Evolutionary conservation across 2,888 invertebrate species (phyloP), one percentile per base, ranked within the genome.

Genomic region (Ennomos fuscantarius): DNA sequence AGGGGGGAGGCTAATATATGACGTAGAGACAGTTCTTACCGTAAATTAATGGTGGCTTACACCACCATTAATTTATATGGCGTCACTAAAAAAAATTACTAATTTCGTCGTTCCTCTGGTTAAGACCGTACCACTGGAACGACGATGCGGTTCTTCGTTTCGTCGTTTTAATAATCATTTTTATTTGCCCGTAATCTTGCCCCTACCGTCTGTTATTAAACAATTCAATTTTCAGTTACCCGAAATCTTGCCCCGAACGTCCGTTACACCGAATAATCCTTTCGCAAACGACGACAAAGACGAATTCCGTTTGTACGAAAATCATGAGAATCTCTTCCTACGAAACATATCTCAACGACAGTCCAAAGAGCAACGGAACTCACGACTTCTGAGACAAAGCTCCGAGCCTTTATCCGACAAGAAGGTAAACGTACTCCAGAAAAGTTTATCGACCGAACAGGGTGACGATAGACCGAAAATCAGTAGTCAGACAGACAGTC

Each of bases 311-410:
- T 72, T 91, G 0, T 91, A 91, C 74, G 89, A 91, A 62, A 87
- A 92, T 74, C 87, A 90, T 78, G 88, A 90, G 49, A 89, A 93
- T 56, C 65, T 86, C 0, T 92, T 85, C 78, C 82, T 86, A 6
- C 81, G 85, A 45, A 93, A 84, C 66, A 85, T 88, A 0, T 92
- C 91, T 0, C 92, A 76, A 8, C 72, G 90, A 0, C 90, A 92
- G 12, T 86, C 88, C 0, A 89, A 88, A 63, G 92, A 92, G 42
- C n/a, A 79, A 1, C 62, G 90, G 0, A 86, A 81, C 48, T 87
- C 89, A 0, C 65, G 91, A 0, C 74, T 92, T 0, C 54, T 86
- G 0, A 65, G 92, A 0, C 92, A 92, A 54, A 87, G 83, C 58
- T 92, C 92, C 3, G 92, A 93, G 13, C 92, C 93, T 0, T 46